Evolutionary conservation across 2,113 vertebrate species (phyloP), one percentile per base, ranked within the genome.

Genomic region (Podilymbus podiceps): DNA sequence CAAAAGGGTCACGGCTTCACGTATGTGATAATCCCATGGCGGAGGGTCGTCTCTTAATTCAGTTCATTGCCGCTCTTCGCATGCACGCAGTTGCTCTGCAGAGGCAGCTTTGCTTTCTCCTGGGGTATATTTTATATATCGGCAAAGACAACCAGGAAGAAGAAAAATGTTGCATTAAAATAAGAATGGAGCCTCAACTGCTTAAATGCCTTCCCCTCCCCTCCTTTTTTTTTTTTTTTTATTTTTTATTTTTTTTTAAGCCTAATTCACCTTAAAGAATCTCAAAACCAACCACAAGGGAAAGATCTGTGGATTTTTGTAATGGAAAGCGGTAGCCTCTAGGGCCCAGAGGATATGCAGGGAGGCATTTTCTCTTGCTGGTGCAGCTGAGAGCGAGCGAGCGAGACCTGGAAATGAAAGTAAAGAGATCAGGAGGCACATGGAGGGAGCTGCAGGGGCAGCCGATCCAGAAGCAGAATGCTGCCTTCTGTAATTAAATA

Each of bases 401-500:
- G 89, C 88, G 95, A 95, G 97, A 97, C 97, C 98, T 98, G 98
- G 98, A 97, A 96, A 98, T 98, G 98, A 98, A 98, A 98, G 98
- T 98, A 94, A 96, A 97, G 98, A 97, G 97, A 97, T 96, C 97
- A 90, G 96, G 96, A 97, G 97, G 97, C 98, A 93, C 98, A 96
- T 96, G 98, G 97, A 97, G 96, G 85, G 96, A 98, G 97, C 98
- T 98, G 98, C 98, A 97, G 92, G 97, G 96, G 97, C 96, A 97
- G 98, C 97, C 96, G 98, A 97, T 96, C 96, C 96, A 95, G 96
- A 95, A 95, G 97, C 97, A 98, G 93, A 97, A 98, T 98, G 98
- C 97, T 95, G 96, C 98, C 97, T 97, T 97, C 97, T 98, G 78
- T 98, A 98, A 98, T 98, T 98, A 98, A 98, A 98, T 98, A 98